Evolutionary conservation across 64 coral and sea anemone species (phyloP), one percentile per base, ranked within the genome.

Genomic region (Actinia tenebrosa): DNA sequence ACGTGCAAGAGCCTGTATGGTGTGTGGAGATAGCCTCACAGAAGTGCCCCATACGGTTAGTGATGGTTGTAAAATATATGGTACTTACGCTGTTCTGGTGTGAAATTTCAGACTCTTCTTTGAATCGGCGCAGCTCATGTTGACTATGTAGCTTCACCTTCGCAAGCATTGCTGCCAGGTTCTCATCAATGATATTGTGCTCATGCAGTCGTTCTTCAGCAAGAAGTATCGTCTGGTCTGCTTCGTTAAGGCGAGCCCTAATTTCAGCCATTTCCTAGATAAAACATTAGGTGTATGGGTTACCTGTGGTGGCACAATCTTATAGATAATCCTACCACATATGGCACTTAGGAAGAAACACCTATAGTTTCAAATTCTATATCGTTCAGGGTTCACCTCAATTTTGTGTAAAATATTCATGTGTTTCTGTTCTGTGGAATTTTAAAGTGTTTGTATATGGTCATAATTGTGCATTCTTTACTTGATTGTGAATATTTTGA

Each of bases 141-240:
- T 99, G 89, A 63, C 93, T 88, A n/a, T 92, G 97, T 58, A 99
- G 45, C 50, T 99, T 99, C 14, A 92, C 88, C 77, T 99, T 94
- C 71, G 97, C 93, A 86, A 99, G 72, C 97, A 99, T 99, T 16
- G 88, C 85, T 0, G 97, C 94, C 62, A 99, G 86, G 83, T 95
- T 99, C 77, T 99, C 97, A 87, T 99, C 97, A 95, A 99, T 94
- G 22, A 99, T 95, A 56, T 99, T 90, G 60, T 99, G 97, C 88
- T 99, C 97, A 87, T 94, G 90, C 88, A 98, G 26, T 79, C 97
- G 86, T 58, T 95, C 93, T 42, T 99, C 97, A 86, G 93, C 97
- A 18, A 95, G 81, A 0, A 93, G 46, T 47, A 99, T 89, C 42
- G 90, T 92, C 60, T 86, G 89, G 60, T 99, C 97, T 42, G 93